Evolutionary conservation across 2,797 vertebrate species (phyloP), one percentile per base, ranked within the genome.

Genomic region (Cossypha caffra): DNA sequence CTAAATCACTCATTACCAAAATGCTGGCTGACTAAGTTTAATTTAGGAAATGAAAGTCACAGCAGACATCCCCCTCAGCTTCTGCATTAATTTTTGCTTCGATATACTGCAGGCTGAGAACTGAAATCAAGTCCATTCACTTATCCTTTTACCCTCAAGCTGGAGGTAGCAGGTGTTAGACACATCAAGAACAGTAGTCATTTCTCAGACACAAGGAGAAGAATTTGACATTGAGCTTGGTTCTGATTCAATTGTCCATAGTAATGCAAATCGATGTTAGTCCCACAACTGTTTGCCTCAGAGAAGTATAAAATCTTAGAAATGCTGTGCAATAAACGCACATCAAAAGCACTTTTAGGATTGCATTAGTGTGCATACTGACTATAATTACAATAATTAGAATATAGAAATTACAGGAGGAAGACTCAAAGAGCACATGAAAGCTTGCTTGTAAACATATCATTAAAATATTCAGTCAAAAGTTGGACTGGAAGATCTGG

Each of bases 321-420:
- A 87, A 73, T 68, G 37, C 11, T 64, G 33, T 72, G 50, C 75
- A 87, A 82, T 67, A 86, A 67, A 87, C 1, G 3, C 63, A 71
- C 31, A 58, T 64, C 8, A 5, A 80, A 85, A 77, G 24, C 47
- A 61, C 38, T 87, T 86, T 67, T 47, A 57, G 52, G 87, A 82
- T 90, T 93, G 35, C 61, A 75, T 87, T 89, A 85, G n/a, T 83
- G 75, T 58, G 58, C 51, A 51, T 83, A 52, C 81, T 91, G 88
- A 57, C 75, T 50, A 35, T 86, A 80, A 95, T 85, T 90, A 73
- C 19, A 94, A 91, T 67, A 89, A 93, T 75, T 81, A 76, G 72
- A 93, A 83, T 93, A 86, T 55, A 79, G 48, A 84, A 93, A 88
- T 91, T 83, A 87, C 57, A 63, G 48, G 74, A 92, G 88, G 58